Percentiles rank a stretch among this genome's conserved stretches.
phyloP scores from a whole-genome alignment of 2,113 vertebrate genomes.

The Heliornis fulica region DNA sequence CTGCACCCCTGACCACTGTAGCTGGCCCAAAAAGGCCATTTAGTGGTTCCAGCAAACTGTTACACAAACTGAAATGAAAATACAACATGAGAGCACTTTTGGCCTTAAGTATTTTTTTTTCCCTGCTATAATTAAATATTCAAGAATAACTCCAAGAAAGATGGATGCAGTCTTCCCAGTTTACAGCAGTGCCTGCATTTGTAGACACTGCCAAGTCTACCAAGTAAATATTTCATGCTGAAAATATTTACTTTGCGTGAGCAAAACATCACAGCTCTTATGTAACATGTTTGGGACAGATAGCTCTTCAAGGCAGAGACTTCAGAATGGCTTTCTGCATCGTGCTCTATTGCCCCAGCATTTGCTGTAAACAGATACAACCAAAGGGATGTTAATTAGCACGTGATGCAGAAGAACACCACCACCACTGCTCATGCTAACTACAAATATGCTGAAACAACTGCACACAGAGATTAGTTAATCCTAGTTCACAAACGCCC shows the following conservation, averaged over 20 bases:
- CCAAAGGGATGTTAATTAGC: background rate
- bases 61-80: background rate
- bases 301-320: background rate
- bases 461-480: background rate
- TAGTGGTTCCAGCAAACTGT: background rate
- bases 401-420: background rate
- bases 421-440: background rate
- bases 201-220: background rate
- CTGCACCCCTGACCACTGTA: background rate
- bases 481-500: slow-evolving; percentile 10
- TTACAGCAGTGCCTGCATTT: background rate
- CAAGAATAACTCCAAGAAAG: background rate
- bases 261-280: background rate
- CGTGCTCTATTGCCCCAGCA: background rate
- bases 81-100: background rate
- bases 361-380: background rate
- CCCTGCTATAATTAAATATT: background rate
- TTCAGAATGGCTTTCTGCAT: background rate
- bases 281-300: background rate
- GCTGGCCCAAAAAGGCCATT: background rate
- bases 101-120: background rate
- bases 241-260: background rate
- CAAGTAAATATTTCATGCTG: background rate
- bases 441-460: background rate
- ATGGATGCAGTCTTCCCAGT: background rate